These are phyloP conservation scores for Rhinoptilus africanus DNA, from an alignment of 2,113 vertebrate genomes.

Conservation along the genomic window DNA sequence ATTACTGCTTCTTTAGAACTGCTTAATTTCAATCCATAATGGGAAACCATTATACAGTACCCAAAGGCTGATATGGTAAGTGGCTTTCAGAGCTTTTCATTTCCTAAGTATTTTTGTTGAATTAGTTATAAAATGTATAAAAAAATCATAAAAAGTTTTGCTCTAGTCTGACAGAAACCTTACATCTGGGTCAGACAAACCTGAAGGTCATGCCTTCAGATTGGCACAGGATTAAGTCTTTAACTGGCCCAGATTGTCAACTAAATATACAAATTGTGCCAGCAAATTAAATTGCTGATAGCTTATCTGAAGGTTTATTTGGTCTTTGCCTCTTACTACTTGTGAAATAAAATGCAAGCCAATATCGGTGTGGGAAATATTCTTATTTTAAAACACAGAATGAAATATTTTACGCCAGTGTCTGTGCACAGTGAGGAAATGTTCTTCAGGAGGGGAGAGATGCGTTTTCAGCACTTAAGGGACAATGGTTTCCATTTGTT, in stretches of 20 bases:
- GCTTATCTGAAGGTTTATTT: not conserved
- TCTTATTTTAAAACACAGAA: not conserved
- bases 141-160: not conserved
- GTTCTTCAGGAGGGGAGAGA: not conserved
- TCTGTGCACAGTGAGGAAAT: not conserved
- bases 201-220: not conserved
- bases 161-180: not conserved
- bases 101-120: slow-evolving; percentile 38
- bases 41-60: slow-evolving; percentile 50
- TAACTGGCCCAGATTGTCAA: not conserved
- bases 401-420: not conserved
- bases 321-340: not conserved
- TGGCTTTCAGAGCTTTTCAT: slow-evolving; percentile 38
- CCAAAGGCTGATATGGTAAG: slow-evolving; percentile 58
- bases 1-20: slow-evolving; percentile 58
- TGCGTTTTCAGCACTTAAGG: not conserved
- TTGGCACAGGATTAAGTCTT: not conserved
- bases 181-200: not conserved
- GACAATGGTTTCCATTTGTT: not conserved
- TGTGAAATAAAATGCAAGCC: not conserved
- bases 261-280: not conserved
- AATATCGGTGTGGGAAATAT: not conserved
- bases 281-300: not conserved
- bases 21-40: slow-evolving; percentile 67
- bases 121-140: slow-evolving; percentile 26